Base-by-base conservation (phyloP, 2,888 invertebrate species). In the Clivina fossor region DNA sequence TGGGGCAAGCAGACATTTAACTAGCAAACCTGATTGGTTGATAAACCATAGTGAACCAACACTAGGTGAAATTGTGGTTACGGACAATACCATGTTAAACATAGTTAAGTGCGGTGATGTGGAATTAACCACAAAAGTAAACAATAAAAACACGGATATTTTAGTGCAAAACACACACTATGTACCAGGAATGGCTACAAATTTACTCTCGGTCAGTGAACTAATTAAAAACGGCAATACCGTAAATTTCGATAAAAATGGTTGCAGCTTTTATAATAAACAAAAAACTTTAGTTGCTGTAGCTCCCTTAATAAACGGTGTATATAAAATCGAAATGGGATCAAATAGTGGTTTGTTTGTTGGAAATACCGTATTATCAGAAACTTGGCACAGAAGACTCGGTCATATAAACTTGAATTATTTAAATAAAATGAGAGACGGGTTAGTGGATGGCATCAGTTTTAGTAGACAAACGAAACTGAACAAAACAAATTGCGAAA, bases 141-240 rank as follows among this genome's bases (percentile, higher is more conserved):
- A 59, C 48, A 40, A 56, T 13, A 2, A 56, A 19, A 18, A 54
- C 24, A 41, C 46, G 38, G 50, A 57, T 19, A 41, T 64, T 8
- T 26, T 19, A 47, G 22, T 66, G 2, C 16, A 55, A 24, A 54
- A 65, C 53, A 60, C 48, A 3, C 37, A 56, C 3, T 64, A 59
- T 61, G 59, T 63, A 16, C 62, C 63, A 33, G 51, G 61, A 32
- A 30, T 65, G 33, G 57, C 60, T 19, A 65, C 64, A 15, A 64
- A 65, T 56, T 54, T 64, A 11, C 58, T 63, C 49, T 65, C 62
- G 11, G 64, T 64, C 15, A 60, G 60, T 48, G 48, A 64, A 55
- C 49, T 66, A 30, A 57, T 64, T n/a, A 63, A 61, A 55, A 62
- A 62, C 20, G 62, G 60, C 19, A 64, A 64, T 47, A 40, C 32